phyloP scores from a whole-genome alignment of 2,888 invertebrate species.

The Torymus tubicola region DNA sequence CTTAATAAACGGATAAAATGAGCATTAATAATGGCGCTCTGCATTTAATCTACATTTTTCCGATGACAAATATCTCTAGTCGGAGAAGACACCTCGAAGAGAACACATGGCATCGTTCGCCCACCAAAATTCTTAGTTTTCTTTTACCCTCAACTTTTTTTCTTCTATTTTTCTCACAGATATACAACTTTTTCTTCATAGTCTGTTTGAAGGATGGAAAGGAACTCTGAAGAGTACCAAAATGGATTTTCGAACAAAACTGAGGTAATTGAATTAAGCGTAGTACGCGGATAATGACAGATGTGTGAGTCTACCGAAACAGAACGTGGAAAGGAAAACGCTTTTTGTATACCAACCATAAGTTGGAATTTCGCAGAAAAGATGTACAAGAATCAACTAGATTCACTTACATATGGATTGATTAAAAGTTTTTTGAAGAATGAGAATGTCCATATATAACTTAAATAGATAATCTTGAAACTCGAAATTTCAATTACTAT shows the following conservation, averaged over 20 bases:
- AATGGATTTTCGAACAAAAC: slow-evolving; percentile 64
- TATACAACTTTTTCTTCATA: slow-evolving; percentile 4
- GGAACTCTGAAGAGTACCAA: slow-evolving; percentile 64
- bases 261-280: slow-evolving; percentile 65
- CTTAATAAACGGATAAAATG: slow-evolving; percentile 76
- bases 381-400: no score
- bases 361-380: no score
- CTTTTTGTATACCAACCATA: no score
- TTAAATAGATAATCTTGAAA: no score
- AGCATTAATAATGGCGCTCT: slow-evolving; percentile 75
- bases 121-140: slow-evolving; percentile 12
- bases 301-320: no score
- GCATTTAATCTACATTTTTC: slow-evolving; percentile 74
- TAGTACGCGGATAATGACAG: no score
- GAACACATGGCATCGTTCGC: slow-evolving; percentile 55
- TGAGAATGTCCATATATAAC: no score
- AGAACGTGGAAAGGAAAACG: no score
- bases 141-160: not conserved
- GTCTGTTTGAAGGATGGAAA: slow-evolving; percentile 64
- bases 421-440: no score
- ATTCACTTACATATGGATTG: no score
- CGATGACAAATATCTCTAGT: slow-evolving; percentile 71
- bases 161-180: not conserved
- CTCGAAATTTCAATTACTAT: no score
- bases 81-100: slow-evolving; percentile 66